These are phyloP conservation scores for Watsonalla cultraria DNA, from an alignment of 2,888 invertebrate genomes.

Conservation along the genomic window DNA sequence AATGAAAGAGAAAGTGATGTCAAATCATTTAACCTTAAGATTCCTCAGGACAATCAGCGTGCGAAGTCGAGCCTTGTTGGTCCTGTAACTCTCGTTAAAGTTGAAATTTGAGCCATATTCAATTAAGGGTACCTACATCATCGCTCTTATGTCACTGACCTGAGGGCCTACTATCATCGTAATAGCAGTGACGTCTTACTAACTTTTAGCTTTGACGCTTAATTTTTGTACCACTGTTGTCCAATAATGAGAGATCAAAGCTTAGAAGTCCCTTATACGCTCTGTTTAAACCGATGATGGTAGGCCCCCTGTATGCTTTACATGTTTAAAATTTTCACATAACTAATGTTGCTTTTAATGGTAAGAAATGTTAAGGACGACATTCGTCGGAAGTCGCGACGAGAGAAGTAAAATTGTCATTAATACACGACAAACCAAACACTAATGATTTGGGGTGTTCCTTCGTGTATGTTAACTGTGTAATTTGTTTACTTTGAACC, in stretches of 20 bases:
- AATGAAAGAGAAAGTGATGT: slow-evolving; percentile 44
- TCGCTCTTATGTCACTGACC: slow-evolving; percentile 35
- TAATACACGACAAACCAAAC: slow-evolving; percentile 44
- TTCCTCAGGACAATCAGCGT: slow-evolving; percentile 71
- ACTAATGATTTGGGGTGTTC: slow-evolving; percentile 39
- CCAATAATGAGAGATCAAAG: no score
- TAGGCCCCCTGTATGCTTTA: slow-evolving; percentile 5
- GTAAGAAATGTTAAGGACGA: slow-evolving; percentile 52
- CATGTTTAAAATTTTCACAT: slow-evolving; percentile 22
- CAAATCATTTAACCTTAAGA: slow-evolving; percentile 66
- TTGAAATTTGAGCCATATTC: slow-evolving; percentile 62
- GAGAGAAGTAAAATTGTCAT: slow-evolving; percentile 43
- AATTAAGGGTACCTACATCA: slow-evolving; percentile 56
- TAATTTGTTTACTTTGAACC: not conserved
- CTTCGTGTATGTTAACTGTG: slow-evolving; percentile 12
- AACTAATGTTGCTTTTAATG: slow-evolving; percentile 35
- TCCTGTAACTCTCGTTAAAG: slow-evolving; percentile 52
- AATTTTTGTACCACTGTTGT: no score
- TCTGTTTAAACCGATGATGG: no score
- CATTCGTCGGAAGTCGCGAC: slow-evolving; percentile 30
- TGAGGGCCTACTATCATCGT: no score
- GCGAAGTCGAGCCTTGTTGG: slow-evolving; percentile 64
- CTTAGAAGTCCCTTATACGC: no score
- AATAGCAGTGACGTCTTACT: no score
- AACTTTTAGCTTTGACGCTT: no score